Percentiles rank a stretch among this genome's conserved stretches.
Evolutionary conservation across 2,113 vertebrate species (phyloP).

Genomic region (Brienomyrus brachyistius): DNA sequence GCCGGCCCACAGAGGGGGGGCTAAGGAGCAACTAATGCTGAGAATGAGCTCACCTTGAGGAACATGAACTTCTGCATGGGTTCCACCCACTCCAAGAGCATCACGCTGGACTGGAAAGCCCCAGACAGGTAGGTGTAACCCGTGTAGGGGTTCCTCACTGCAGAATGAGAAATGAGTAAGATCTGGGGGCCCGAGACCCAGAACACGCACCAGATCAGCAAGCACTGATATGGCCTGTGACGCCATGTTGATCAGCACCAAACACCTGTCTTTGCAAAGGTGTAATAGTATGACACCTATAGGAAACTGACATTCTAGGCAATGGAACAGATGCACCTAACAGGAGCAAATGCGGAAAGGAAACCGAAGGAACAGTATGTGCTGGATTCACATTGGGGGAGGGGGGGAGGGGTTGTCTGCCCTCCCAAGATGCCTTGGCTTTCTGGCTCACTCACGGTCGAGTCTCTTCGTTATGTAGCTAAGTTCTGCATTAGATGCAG

Average conservation of each 20-base stretch:
- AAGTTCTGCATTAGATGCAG: background rate
- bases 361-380: background rate
- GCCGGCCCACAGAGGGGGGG: background rate
- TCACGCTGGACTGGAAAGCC: constrained; percentile 91
- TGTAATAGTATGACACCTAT: background rate
- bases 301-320: background rate
- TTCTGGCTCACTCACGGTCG: background rate
- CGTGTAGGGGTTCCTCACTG: constrained; percentile 93
- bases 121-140: constrained; percentile 94
- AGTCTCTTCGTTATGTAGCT: background rate
- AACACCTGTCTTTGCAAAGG: background rate
- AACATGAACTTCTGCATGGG: constrained; percentile 98
- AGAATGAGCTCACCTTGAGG: constrained; percentile 77
- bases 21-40: background rate
- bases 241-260: background rate
- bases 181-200: background rate
- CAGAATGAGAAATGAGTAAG: constrained; percentile 31
- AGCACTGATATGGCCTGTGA: background rate
- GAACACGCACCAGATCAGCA: background rate
- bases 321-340: background rate
- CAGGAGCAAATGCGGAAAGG: background rate
- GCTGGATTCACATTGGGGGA: background rate
- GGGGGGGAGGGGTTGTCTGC: background rate
- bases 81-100: constrained; percentile 95
- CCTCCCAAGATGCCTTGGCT: background rate